Percentiles rank a stretch among this genome's conserved stretches.
Evolutionary conservation across 2,888 invertebrate genomes (phyloP).

Genomic region (Microctonus hyperodae): DNA sequence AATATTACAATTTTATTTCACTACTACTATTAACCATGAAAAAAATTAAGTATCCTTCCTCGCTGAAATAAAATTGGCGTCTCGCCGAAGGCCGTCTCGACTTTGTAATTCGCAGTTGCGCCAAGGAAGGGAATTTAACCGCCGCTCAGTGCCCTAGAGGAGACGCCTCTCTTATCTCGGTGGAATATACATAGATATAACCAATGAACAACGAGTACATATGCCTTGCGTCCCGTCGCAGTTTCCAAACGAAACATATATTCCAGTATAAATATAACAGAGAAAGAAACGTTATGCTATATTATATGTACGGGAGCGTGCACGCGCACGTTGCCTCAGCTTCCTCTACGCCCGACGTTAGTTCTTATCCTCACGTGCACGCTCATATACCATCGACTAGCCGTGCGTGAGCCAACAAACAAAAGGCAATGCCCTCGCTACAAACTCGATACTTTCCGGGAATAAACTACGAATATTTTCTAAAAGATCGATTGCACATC

Average conservation of each 20-base stretch:
- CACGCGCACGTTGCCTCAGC: constrained; percentile 10
- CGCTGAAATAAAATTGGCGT: constrained; percentile 34
- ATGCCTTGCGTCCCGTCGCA: constrained; percentile 30
- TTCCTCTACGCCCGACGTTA: constrained; percentile 16
- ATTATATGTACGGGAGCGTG: background rate
- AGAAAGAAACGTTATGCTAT: background rate
- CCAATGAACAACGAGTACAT: constrained; percentile 21
- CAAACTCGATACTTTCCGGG: constrained; percentile 28
- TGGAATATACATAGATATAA: constrained; percentile 39
- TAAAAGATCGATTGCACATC: constrained; percentile 30
- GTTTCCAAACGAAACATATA: constrained; percentile 14
- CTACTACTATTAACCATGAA: too few relatives aligned
- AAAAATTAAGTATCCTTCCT: background rate
- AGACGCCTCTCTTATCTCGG: constrained; percentile 47
- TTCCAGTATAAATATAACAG: background rate
- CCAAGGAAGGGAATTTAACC: constrained; percentile 35
- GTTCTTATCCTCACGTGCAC: constrained; percentile 21
- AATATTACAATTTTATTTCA: background rate
- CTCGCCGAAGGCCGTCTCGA: constrained; percentile 39
- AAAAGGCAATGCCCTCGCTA: constrained; percentile 31
- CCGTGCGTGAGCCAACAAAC: constrained; percentile 30
- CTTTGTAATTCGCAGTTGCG: constrained; percentile 38
- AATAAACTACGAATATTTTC: constrained; percentile 27
- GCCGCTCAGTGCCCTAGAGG: constrained; percentile 34
- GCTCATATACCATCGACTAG: constrained; percentile 19